Conservation (phyloP, 2,888 invertebrate species). For the Lucinisca nassula region DNA sequence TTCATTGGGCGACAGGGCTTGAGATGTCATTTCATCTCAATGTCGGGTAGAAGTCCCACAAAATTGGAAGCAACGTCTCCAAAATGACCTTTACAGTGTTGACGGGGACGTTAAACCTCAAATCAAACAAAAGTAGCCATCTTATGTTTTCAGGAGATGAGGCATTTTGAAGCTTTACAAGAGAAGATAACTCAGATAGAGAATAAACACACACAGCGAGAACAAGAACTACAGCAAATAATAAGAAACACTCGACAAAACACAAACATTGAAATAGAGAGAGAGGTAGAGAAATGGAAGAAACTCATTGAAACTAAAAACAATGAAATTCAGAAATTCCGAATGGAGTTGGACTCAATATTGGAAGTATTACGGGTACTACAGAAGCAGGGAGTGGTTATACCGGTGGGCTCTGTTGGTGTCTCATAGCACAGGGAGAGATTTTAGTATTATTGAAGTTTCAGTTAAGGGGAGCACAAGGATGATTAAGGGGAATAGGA, state of each 20-base stretch:
- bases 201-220: conserved; percentile 81
- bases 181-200: conserved; percentile 86
- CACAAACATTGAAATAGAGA: conserved; percentile 78
- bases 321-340: conserved; percentile 85
- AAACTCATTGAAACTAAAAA: conserved; percentile 85
- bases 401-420: conserved; percentile 76
- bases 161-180: conserved; percentile 85
- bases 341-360: conserved; percentile 86
- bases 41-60: too few relatives aligned
- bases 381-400: conserved; percentile 86
- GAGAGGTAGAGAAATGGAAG: conserved; percentile 85
- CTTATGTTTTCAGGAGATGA: conserved; percentile 88
- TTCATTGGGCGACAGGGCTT: too few relatives aligned
- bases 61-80: too few relatives aligned
- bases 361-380: conserved; percentile 85
- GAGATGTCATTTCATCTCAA: too few relatives aligned
- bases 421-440: conserved; percentile 46
- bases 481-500: too few relatives aligned
- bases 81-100: too few relatives aligned
- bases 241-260: conserved; percentile 78
- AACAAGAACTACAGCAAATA: conserved; percentile 84
- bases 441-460: not conserved
- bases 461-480: too few relatives aligned
- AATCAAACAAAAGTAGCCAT: too few relatives aligned
- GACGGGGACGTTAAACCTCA: too few relatives aligned